phyloP scores from a whole-genome alignment of 1,140 invertebrate species.

The Ceratina japonica region DNA sequence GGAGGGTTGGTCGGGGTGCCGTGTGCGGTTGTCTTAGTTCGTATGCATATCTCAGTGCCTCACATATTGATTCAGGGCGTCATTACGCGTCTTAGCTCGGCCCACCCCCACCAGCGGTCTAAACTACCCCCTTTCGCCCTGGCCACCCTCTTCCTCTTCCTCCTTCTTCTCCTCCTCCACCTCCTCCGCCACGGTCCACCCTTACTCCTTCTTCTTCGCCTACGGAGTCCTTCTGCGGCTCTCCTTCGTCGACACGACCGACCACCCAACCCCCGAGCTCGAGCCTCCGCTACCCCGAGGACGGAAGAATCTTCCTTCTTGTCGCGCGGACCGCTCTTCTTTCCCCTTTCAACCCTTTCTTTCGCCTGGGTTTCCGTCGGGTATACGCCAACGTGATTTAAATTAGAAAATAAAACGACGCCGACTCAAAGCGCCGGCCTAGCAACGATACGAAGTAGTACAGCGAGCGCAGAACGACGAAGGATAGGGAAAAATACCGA shows the following conservation, averaged over 20 bases:
- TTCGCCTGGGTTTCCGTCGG: background rate
- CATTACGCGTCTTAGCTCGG: constrained; percentile 77
- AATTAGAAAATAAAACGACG: too few relatives aligned
- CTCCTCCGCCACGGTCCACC: constrained; percentile 44
- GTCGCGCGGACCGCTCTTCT: constrained; percentile 54
- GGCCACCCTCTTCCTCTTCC: constrained; percentile 39
- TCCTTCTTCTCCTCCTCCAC: constrained; percentile 35
- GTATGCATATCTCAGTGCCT: constrained; percentile 77
- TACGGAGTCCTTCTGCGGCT: constrained; percentile 55
- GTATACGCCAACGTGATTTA: too few relatives aligned
- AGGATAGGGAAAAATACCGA: too few relatives aligned
- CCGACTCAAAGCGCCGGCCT: too few relatives aligned
- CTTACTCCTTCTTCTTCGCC: constrained; percentile 61
- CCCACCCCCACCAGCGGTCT: constrained; percentile 70
- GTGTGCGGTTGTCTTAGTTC: constrained; percentile 75
- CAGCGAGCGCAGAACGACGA: too few relatives aligned
- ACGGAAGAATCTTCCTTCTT: constrained; percentile 60
- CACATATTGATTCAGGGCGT: constrained; percentile 78
- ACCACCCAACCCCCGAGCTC: constrained; percentile 47
- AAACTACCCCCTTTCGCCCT: constrained; percentile 57
- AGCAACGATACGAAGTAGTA: too few relatives aligned
- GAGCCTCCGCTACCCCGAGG: constrained; percentile 59
- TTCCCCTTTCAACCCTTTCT: constrained; percentile 30
- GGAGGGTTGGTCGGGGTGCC: constrained; percentile 64
- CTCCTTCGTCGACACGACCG: constrained; percentile 58